Percentiles rank a stretch among this genome's conserved stretches.
Evolutionary conservation across 2,113 vertebrate species (phyloP).

Genomic region (Sula dactylatra): DNA sequence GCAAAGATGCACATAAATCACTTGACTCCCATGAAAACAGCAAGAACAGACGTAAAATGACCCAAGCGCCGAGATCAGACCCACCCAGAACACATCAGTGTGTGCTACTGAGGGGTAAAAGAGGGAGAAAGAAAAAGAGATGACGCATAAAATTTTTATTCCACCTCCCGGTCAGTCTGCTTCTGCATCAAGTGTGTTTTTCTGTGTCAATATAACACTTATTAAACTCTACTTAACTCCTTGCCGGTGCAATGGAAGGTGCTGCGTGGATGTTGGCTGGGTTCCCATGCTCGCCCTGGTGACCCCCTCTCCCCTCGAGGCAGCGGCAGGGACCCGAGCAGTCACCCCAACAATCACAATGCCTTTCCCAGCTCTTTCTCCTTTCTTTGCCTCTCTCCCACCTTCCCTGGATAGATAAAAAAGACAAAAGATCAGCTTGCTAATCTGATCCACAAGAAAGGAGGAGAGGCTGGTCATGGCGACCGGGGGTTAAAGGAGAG

Average conservation of each 20-base stretch:
- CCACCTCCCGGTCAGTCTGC: neutral
- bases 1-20: conserved; percentile 6
- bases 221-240: neutral
- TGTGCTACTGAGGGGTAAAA: neutral
- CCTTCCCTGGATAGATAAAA: neutral
- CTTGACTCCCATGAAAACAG: neutral
- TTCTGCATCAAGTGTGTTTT: neutral
- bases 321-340: neutral
- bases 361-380: neutral
- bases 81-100: neutral
- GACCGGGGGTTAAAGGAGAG: neutral
- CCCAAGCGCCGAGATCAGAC: neutral
- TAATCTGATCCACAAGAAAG: neutral
- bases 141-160: neutral
- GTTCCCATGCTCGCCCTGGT: accelerated
- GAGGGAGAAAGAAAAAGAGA: neutral
- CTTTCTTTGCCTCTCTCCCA: neutral
- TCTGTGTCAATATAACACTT: neutral
- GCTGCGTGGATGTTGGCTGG: neutral
- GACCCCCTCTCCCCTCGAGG: accelerated
- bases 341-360: neutral
- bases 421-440: neutral
- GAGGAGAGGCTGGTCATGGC: neutral
- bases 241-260: neutral
- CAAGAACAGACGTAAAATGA: neutral